Percentiles rank a stretch among this genome's conserved stretches.
Conservation (phyloP, 2,888 invertebrate species). For the Drosophila leonis region DNA sequence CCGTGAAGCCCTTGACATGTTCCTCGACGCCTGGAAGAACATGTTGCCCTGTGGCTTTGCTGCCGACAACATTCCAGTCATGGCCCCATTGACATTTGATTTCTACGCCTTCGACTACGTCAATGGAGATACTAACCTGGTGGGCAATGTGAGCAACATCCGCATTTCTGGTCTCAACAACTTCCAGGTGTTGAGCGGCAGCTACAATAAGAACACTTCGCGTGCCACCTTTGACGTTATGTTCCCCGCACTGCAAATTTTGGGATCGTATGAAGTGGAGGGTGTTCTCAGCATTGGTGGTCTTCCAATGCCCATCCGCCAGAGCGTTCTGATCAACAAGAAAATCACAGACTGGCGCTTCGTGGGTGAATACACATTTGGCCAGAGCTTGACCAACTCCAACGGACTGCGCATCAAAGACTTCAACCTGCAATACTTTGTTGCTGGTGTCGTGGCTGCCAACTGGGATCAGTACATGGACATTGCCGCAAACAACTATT, state of each 20-base stretch:
- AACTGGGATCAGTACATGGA: constrained; percentile 71
- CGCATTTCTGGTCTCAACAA: constrained; percentile 64
- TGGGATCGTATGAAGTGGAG: constrained; percentile 59
- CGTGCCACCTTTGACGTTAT: constrained; percentile 63
- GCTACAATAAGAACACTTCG: constrained; percentile 51
- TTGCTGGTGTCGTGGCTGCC: constrained; percentile 54
- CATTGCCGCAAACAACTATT: constrained; percentile 67
- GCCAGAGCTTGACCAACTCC: constrained; percentile 36
- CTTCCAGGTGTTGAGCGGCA: constrained; percentile 54
- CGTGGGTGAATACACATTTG: constrained; percentile 57
- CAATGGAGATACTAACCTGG: constrained; percentile 41
- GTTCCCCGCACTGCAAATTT: constrained; percentile 58
- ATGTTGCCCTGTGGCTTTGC: constrained; percentile 77
- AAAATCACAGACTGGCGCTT: constrained; percentile 60
- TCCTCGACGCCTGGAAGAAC: constrained; percentile 52
- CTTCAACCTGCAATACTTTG: constrained; percentile 53
- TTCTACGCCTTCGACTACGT: constrained; percentile 26
- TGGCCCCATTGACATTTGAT: constrained; percentile 62
- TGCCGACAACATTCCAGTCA: constrained; percentile 53
- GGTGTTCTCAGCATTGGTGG: constrained; percentile 52
- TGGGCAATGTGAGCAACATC: constrained; percentile 71
- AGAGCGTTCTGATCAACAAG: constrained; percentile 57
- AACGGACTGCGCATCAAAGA: constrained; percentile 62
- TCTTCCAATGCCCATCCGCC: constrained; percentile 39
- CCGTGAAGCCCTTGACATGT: constrained; percentile 54